Evolutionary conservation across 2,113 vertebrate genomes (phyloP).

Genomic region (Bujurquina vittata): DNA sequence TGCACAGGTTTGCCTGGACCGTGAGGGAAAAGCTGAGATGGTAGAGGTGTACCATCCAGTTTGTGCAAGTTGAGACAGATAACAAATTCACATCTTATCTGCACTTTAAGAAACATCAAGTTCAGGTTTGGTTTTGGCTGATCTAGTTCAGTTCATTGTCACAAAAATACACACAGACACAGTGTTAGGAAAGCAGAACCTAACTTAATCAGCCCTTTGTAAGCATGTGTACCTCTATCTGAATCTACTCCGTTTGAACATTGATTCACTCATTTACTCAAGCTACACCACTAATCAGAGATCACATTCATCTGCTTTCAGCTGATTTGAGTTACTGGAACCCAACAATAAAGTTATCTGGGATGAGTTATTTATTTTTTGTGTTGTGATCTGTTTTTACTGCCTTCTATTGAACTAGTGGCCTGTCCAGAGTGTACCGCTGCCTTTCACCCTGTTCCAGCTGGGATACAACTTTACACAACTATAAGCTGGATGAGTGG

Average conservation of each 20-base stretch:
- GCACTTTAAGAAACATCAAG: background rate
- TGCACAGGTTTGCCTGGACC: background rate
- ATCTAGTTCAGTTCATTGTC: background rate
- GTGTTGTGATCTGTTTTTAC: background rate
- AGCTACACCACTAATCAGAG: background rate
- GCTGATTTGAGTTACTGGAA: background rate
- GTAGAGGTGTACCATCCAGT: background rate
- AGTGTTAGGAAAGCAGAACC: background rate
- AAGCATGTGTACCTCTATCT: background rate
- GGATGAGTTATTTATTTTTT: background rate
- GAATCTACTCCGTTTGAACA: too few species aligned
- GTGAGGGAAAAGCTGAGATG: background rate
- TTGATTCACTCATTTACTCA: background rate
- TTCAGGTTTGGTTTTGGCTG: constrained; percentile 4
- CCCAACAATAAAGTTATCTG: background rate
- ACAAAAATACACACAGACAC: background rate
- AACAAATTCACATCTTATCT: background rate
- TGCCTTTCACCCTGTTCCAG: background rate
- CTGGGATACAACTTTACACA: background rate
- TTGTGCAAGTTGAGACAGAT: constrained; percentile 10
- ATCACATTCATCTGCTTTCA: background rate
- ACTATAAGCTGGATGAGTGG: background rate
- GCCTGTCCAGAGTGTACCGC: background rate
- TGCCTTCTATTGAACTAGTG: background rate
- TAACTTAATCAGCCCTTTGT: background rate